Conservation (phyloP, 2,797 vertebrate species). For the Columba guinea region DNA sequence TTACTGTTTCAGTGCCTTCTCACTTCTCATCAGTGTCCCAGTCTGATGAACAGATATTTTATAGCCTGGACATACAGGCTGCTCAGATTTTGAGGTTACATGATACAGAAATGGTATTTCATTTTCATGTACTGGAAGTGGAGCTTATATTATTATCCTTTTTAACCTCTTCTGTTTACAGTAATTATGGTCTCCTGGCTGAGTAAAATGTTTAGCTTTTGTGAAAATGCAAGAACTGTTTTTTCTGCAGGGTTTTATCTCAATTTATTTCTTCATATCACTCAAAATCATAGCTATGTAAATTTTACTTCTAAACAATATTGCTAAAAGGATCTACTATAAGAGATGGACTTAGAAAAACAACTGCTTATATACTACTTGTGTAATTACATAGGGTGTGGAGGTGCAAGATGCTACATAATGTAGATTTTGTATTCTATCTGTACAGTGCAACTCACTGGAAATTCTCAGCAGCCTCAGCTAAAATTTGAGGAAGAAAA, state of each 20-base stretch:
- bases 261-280: not conserved
- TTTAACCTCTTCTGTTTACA: not conserved
- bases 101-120: not conserved
- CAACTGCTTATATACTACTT: not conserved
- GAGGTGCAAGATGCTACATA: not conserved
- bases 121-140: not conserved
- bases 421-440: not conserved
- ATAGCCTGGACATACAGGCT: not conserved
- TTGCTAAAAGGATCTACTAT: constrained; percentile 11
- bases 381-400: not conserved
- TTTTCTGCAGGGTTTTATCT: constrained; percentile 26
- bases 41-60: not conserved
- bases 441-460: not conserved
- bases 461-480: not conserved
- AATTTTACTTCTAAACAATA: constrained; percentile 30
- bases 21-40: not conserved
- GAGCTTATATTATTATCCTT: not conserved
- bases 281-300: not conserved
- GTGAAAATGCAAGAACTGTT: not conserved
- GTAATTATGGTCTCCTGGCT: not conserved
- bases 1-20: not conserved
- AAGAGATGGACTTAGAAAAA: constrained; percentile 11
- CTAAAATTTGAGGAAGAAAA: constrained; percentile 24
- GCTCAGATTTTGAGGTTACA: not conserved
- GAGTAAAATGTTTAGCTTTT: not conserved